phyloP scores from a whole-genome alignment of 2,113 vertebrate species.

The Rhabdornis inornatus region DNA sequence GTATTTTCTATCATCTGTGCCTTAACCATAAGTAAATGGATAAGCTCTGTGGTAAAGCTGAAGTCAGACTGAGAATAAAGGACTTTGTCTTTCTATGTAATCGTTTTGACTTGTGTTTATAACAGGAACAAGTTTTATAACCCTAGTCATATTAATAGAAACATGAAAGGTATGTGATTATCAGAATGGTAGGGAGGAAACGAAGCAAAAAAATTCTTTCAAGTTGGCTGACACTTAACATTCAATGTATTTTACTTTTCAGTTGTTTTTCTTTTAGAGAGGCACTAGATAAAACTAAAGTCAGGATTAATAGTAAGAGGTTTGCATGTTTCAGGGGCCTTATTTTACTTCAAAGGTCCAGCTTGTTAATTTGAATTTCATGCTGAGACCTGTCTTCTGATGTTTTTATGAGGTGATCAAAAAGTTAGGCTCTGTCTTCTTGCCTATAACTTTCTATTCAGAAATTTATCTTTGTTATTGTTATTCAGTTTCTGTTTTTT shows the following conservation, averaged over 20 bases:
- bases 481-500: not conserved
- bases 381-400: not conserved
- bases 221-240: not conserved
- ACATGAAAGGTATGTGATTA: not conserved
- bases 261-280: not conserved
- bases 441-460: not conserved
- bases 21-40: not conserved
- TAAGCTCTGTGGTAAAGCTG: not conserved
- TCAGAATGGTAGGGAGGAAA: not conserved
- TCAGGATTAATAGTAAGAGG: not conserved
- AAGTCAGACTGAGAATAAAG: not conserved
- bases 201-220: not conserved
- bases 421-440: not conserved
- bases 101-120: not conserved
- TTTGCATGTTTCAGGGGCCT: not conserved
- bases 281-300: not conserved
- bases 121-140: not conserved
- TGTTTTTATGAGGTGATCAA: not conserved
- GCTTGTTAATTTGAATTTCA: not conserved
- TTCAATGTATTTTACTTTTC: not conserved
- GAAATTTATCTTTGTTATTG: not conserved
- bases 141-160: not conserved
- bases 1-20: not conserved
- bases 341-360: not conserved
- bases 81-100: not conserved